Evolutionary conservation across 2,888 invertebrate genomes (phyloP), one percentile per base, ranked within the genome.

Genomic region (Dromius quadrimaculatus): DNA sequence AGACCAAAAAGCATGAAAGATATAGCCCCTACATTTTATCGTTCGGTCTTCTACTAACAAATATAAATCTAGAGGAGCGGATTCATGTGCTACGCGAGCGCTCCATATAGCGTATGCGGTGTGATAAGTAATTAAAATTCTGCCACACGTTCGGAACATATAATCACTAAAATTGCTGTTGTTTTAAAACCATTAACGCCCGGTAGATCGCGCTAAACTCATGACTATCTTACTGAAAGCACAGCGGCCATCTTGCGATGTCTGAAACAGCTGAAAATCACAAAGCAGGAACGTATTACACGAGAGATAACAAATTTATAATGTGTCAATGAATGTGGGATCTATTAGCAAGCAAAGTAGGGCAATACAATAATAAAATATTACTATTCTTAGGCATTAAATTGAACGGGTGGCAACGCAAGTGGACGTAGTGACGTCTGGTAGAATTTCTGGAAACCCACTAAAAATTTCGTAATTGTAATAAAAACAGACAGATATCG

Each of bases 111-210:
- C 34, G 50, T 43, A 5, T 13, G 36, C 50, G 45, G 17, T 41
- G 28, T 68, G 68, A 68, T 59, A 59, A 59, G 59, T 59, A 68
- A 68, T 68, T 68, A 68, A 68, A 68, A 68, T 68, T 17, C 68
- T 59, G 41, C 20, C 41, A 59, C 68, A 68, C 68, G 68, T 68
- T 68, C 68, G 45, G 59, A 68, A 68, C 68, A 68, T 68, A 50
- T 50, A 50, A 50, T 50, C 65, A 54, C 36, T 50, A 38, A 50
- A 65, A 65, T 65, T 65, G 36, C 65, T 50, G 54, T 54, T 65
- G 65, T 65, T 65, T 65, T 65, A 65, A 64, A 64, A 65, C 65
- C 65, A 54, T 65, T 65, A 54, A 64, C 64, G 15, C 23, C 23
- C 11, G 22, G 23, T 20, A n/a, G 15, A n/a, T n/a, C n/a, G n/a